Base-by-base conservation (phyloP, 1,140 invertebrate species). In the Sitophilus oryzae region DNA sequence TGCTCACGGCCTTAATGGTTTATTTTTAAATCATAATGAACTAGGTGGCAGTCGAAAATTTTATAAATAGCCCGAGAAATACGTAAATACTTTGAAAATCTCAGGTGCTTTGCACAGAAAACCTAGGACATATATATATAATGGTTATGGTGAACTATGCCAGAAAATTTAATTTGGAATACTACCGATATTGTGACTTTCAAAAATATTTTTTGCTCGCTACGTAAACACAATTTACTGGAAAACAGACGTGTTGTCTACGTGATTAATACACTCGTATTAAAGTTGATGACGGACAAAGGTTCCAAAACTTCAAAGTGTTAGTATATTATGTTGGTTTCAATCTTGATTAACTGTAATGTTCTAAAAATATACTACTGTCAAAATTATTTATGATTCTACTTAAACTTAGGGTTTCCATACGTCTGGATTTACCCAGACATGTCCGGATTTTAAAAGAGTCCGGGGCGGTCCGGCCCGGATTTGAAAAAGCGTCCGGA, bases 31-130 rank as follows among this genome's bases (percentile, higher is more conserved):
- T 11, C 37, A 50, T 21, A 50, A 50, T 50, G 21, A 16, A 50
- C 16, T 50, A 50, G 37, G 47, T 50, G 47, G 47, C 25, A 35
- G 35, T 40, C 47, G 30, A 10, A 21, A 50, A 3, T 40, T 37
- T 16, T 50, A 50, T 50, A 40, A 40, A 35, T 50, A 50, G 47
- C n/a, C 38, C 2, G 2, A 14, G 23, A 19, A 19, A 30, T 50
- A 30, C 47, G 47, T 50, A 50, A 50, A 50, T 50, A 40, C 37
- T 18, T 5, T 3, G 8, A 40, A 18, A 40, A 25, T 22, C 30
- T 50, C 47, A 50, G 47, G 47, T 50, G 47, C 37, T 40, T 50
- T 25, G 47, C 30, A 50, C 16, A 50, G 10, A 22, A 40, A 50
- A 11, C 2, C 16, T 15, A 16, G 22, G 14, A 22, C 9, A 23